Conservation (phyloP, 2,113 vertebrate genomes). For the Poecile atricapillus region DNA sequence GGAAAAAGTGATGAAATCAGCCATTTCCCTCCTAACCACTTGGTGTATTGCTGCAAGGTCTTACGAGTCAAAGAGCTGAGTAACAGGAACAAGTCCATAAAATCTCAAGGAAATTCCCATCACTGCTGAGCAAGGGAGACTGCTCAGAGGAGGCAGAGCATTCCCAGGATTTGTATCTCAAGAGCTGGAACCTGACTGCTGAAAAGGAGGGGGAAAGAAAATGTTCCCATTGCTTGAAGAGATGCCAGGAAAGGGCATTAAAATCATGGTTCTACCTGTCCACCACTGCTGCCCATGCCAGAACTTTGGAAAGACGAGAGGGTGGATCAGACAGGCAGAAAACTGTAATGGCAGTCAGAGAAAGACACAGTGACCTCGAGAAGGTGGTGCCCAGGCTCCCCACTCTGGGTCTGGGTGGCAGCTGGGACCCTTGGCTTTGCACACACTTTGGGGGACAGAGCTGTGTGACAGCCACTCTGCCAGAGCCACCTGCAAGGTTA, state of each 20-base stretch:
- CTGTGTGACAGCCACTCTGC: neutral
- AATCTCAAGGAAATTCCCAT: neutral
- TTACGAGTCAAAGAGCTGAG: neutral
- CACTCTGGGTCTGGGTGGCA: neutral
- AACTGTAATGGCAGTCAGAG: neutral
- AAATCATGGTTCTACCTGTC: fast-evolving
- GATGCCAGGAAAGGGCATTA: fast-evolving
- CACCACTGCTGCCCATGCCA: neutral
- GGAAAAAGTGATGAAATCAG: neutral
- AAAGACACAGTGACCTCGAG: fast-evolving
- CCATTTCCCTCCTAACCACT: neutral
- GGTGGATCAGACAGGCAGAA: neutral
- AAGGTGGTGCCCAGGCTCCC: neutral
- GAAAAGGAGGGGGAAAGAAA: neutral
- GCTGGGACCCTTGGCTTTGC: neutral
- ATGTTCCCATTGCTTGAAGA: neutral
- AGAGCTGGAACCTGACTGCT: neutral
- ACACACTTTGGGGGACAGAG: neutral
- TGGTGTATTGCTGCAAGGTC: neutral
- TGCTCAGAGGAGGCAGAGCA: neutral
- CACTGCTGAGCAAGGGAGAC: neutral
- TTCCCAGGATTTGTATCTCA: neutral
- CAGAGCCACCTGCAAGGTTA: neutral
- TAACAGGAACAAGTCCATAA: neutral
- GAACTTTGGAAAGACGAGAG: neutral